These are phyloP conservation scores for Masnerella sp. DNA, from an alignment of 2,888 invertebrate genomes.

Conservation along the genomic window DNA sequence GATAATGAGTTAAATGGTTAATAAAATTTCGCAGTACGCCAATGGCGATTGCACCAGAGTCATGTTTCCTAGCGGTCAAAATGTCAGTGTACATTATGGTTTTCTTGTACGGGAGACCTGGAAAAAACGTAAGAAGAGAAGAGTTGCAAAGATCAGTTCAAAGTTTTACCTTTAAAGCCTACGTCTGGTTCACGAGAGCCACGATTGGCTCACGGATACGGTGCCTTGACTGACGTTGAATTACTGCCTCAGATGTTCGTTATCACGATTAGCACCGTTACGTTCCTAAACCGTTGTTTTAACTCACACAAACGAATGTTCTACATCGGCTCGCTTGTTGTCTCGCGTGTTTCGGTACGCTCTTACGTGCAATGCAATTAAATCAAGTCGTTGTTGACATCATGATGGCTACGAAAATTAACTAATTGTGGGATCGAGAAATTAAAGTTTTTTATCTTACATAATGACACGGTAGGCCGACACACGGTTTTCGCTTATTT, in stretches of 20 bases:
- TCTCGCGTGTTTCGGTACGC: conserved; percentile 58
- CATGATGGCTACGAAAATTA: conserved; percentile 59
- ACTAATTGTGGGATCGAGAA: conserved; percentile 54
- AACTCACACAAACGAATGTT: conserved; percentile 59
- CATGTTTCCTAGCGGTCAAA: conserved; percentile 71
- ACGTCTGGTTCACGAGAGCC: conserved; percentile 60
- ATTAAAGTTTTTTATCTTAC: conserved; percentile 50
- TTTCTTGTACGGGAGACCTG: not conserved
- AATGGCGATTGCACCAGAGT: conserved; percentile 70
- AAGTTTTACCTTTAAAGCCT: conserved; percentile 62
- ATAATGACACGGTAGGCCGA: conserved; percentile 37
- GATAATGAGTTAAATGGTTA: conserved; percentile 79
- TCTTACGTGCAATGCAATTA: conserved; percentile 56
- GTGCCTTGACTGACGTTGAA: conserved; percentile 65
- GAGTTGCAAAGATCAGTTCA: conserved; percentile 47
- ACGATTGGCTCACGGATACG: conserved; percentile 62
- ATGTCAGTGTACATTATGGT: conserved; percentile 78
- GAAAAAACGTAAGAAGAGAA: conserved; percentile 43
- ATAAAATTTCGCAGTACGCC: conserved; percentile 79
- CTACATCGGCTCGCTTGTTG: conserved; percentile 58
- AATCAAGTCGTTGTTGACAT: conserved; percentile 60
- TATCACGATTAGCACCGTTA: conserved; percentile 64
- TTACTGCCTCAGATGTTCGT: conserved; percentile 67
- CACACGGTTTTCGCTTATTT: too few relatives aligned
- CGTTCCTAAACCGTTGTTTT: conserved; percentile 60